These are phyloP conservation scores for Tuberolachnus salignus DNA, from an alignment of 2,888 invertebrate genomes.

Conservation along the genomic window DNA sequence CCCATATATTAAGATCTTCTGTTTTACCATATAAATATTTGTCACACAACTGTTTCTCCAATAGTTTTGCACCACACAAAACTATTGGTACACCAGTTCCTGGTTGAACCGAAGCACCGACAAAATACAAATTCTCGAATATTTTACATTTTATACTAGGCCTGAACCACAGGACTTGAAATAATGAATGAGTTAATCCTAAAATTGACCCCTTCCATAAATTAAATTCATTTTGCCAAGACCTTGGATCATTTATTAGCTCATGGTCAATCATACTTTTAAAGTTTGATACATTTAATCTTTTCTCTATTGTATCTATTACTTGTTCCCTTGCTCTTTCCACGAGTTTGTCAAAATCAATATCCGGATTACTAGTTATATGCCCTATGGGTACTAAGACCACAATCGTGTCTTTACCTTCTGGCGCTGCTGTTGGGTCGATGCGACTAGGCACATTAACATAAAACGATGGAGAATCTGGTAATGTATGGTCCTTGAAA, in stretches of 20 bases:
- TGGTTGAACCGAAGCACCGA: constrained; percentile 38
- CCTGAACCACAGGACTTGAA: constrained; percentile 47
- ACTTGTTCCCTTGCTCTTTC: constrained; percentile 25
- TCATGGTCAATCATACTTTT: constrained; percentile 35
- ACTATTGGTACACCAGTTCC: constrained; percentile 52
- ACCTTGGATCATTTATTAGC: constrained; percentile 29
- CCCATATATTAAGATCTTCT: background rate
- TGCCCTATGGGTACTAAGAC: constrained; percentile 42
- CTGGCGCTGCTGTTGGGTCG: constrained; percentile 37
- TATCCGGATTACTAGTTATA: background rate
- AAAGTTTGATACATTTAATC: constrained; percentile 25
- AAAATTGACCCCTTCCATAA: constrained; percentile 49
- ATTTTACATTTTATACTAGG: constrained; percentile 51
- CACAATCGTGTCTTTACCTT: constrained; percentile 36
- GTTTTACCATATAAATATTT: background rate
- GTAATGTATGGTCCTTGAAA: constrained; percentile 24
- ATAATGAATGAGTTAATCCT: constrained; percentile 37
- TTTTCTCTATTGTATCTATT: constrained; percentile 28
- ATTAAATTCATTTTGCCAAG: constrained; percentile 45
- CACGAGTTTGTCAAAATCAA: constrained; percentile 27
- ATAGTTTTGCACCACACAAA: constrained; percentile 32
- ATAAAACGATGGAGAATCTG: constrained; percentile 45
- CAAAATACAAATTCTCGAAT: constrained; percentile 48
- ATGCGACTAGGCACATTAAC: constrained; percentile 43
- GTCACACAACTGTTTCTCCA: constrained; percentile 47